A percentile compares a stretch with the other conserved stretches of the same genome.
These are phyloP conservation scores for Candidula unifasciata DNA, from an alignment of 2,888 invertebrate species.

Conservation along the genomic window DNA sequence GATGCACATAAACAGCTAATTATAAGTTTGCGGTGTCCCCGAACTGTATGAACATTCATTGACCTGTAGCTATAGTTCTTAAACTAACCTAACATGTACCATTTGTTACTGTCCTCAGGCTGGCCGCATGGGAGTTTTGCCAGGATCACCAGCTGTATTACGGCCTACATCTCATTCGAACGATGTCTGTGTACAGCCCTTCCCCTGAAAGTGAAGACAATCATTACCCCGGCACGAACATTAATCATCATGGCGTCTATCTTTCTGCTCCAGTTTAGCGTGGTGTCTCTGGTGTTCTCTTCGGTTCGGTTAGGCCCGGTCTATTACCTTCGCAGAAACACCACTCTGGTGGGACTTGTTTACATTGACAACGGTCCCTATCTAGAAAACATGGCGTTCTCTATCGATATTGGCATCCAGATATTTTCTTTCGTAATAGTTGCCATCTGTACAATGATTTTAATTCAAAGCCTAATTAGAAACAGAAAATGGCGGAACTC, in stretches of 20 bases:
- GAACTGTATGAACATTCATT: too few species aligned
- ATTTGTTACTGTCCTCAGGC: not conserved
- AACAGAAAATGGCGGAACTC: slow-evolving; percentile 19
- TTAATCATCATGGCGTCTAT: not conserved
- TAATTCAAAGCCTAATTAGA: slow-evolving; percentile 3
- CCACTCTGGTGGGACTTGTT: not conserved
- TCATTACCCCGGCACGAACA: not conserved
- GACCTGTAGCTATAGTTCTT: too few species aligned
- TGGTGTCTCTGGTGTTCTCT: not conserved
- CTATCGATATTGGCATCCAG: slow-evolving; percentile 16
- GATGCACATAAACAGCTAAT: too few species aligned
- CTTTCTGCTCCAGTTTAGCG: not conserved
- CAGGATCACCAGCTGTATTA: slow-evolving; percentile 16
- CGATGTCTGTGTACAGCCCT: slow-evolving; percentile 14
- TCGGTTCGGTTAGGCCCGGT: not conserved
- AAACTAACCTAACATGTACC: too few species aligned
- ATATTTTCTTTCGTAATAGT: slow-evolving; percentile 21
- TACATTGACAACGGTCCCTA: not conserved
- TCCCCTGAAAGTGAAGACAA: not conserved
- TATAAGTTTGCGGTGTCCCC: too few species aligned
- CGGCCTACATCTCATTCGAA: slow-evolving; percentile 9
- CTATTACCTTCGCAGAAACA: not conserved
- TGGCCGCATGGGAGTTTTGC: slow-evolving; percentile 16
- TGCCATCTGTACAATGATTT: slow-evolving; percentile 16
- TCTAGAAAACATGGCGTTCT: slow-evolving; percentile 29